A percentile compares a stretch with the other conserved stretches of the same genome.
Conservation (phyloP, 1,140 invertebrate genomes). For the Drosophila setifemur region DNA sequence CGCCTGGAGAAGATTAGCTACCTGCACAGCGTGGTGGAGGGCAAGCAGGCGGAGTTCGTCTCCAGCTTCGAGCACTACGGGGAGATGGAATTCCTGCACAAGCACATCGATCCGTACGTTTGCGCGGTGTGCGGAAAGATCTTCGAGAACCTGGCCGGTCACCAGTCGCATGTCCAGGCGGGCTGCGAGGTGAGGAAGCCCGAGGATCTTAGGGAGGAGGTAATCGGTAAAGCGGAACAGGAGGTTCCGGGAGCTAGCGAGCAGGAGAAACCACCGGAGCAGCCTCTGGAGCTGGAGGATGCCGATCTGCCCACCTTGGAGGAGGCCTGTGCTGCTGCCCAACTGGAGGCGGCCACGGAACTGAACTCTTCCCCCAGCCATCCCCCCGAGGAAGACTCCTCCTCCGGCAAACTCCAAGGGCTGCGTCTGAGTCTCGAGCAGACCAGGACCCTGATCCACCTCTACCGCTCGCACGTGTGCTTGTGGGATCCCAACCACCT, state of each 20-base stretch:
- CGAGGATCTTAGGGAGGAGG: background rate
- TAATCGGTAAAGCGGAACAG: too few relatives aligned
- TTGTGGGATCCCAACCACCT: constrained; percentile 74
- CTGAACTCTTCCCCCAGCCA: background rate
- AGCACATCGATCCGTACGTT: constrained; percentile 74
- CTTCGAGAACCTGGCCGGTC: constrained; percentile 60
- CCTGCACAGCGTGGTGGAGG: constrained; percentile 62
- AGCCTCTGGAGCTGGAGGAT: background rate
- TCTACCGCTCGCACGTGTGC: constrained; percentile 52
- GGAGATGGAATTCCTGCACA: constrained; percentile 68
- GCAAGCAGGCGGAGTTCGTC: constrained; percentile 52
- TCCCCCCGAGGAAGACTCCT: background rate
- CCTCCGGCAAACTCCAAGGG: background rate
- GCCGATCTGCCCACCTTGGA: background rate
- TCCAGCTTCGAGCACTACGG: constrained; percentile 58
- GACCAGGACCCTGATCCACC: constrained; percentile 41
- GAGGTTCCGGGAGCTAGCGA: too few relatives aligned
- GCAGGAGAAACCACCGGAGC: too few relatives aligned
- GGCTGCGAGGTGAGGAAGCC: constrained; percentile 24
- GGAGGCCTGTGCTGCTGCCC: background rate
- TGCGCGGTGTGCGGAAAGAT: constrained; percentile 67
- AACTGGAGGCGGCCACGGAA: background rate
- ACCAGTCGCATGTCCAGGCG: constrained; percentile 55
- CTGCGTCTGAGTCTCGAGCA: constrained; percentile 40
- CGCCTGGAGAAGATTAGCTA: constrained; percentile 71